Evolutionary conservation across 2,113 vertebrate species (phyloP).

Genomic region (Rhinogobius similis): DNA sequence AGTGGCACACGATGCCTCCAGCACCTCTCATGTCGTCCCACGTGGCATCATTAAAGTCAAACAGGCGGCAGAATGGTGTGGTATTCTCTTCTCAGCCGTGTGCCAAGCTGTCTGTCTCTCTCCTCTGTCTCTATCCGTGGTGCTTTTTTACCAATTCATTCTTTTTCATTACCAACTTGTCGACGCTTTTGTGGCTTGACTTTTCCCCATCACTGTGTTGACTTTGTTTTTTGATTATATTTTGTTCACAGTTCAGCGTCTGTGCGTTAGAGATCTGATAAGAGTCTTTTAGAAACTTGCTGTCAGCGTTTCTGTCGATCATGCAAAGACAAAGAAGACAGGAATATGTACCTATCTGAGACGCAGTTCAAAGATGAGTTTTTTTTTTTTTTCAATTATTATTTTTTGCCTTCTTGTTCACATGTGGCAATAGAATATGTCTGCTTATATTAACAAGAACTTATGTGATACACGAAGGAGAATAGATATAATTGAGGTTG

Average conservation of each 20-base stretch:
- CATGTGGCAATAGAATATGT: neutral
- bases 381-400: neutral
- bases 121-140: slow-evolving; percentile 11
- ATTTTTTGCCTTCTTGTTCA: neutral
- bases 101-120: slow-evolving; percentile 29
- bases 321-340: neutral
- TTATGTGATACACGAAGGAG: neutral
- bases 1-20: slow-evolving; percentile 62
- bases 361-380: neutral
- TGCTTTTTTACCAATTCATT: neutral
- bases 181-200: slow-evolving; percentile 35
- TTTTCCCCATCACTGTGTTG: slow-evolving; percentile 27
- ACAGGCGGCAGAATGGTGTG: slow-evolving; percentile 66
- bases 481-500: too few relatives aligned
- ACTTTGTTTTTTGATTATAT: slow-evolving; percentile 41
- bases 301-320: slow-evolving; percentile 18
- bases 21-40: slow-evolving; percentile 61
- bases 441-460: neutral
- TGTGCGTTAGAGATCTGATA: slow-evolving; percentile 30
- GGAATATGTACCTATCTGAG: neutral
- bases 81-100: slow-evolving; percentile 32
- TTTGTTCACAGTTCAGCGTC: slow-evolving; percentile 44
- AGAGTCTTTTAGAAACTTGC: slow-evolving; percentile 19
- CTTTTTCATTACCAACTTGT: slow-evolving; percentile 9
- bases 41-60: slow-evolving; percentile 76